Base-by-base conservation (phyloP, 2,797 vertebrate species). In the Hypotaenidia philippensis region DNA sequence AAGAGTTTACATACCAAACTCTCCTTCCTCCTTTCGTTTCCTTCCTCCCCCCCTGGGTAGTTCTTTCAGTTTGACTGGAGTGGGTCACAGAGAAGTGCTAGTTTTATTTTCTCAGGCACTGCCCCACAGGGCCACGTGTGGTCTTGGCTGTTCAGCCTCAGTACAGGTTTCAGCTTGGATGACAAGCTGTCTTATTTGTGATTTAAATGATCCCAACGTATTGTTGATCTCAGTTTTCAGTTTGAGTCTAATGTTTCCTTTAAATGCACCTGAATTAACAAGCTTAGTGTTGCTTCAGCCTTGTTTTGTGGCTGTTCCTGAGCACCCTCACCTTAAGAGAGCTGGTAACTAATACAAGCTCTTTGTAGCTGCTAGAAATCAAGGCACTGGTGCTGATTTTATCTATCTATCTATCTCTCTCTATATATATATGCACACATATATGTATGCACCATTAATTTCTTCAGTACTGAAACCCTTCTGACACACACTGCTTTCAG, bases 41-140 rank as follows among this genome's bases (percentile, higher is more conserved):
- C 40, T 93, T 21, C 41, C 41, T 44, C 41, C 41, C 17, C 8
- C 5, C 1, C 15, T 7, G 23, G 29, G 29, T 18, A 59, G 29
- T 60, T 83, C 14, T 41, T 70, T 45, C 38, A 29, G 44, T 69
- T 65, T 7, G 2, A 88, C 36, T 63, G 47, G 16, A 0, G 1
- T 50, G 52, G 55, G 12, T 83, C 49, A 12, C n/a, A 41, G 36
- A 29, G 32, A 68, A 3, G 0, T 15, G 29, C 27, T 64, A 17
- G 18, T 79, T 93, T 36, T 66, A 13, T 47, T 84, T 87, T 65
- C 72, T 88, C 14, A 1, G 59, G 1, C 22, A 1, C n/a, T 79
- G 66, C 59, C 2, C 0, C 20, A 32, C 23, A 20, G 17, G 55
- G 13, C 90, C 56, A 3, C 1, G 6, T 4, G 5, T 2, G 1